phyloP scores from a whole-genome alignment of 2,113 vertebrate species.

The Lophotis ruficrista region DNA sequence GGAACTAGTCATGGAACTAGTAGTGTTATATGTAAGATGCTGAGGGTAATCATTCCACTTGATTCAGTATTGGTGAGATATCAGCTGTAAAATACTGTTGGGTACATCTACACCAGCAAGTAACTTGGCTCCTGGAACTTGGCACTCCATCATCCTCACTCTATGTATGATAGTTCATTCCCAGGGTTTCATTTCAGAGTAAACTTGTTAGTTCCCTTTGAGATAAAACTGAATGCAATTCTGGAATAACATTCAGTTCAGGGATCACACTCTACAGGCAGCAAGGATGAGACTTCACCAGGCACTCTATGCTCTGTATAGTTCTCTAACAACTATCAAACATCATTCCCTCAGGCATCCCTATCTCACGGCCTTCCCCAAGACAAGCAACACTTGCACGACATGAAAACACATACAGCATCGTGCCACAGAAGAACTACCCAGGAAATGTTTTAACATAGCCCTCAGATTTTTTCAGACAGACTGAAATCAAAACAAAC shows the following conservation, averaged over 20 bases:
- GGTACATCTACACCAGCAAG: neutral
- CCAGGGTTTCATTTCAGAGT: neutral
- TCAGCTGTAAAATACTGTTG: conserved; percentile 41
- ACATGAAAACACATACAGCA: neutral
- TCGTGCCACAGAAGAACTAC: neutral
- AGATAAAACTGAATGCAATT: neutral
- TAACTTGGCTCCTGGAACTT: neutral
- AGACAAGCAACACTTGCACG: neutral
- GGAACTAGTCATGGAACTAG: too few species aligned
- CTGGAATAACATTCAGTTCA: neutral
- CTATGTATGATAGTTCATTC: neutral
- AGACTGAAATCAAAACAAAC: neutral
- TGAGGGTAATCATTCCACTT: conserved; percentile 13
- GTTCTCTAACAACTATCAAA: neutral
- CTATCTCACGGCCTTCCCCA: neutral
- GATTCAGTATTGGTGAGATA: conserved; percentile 50
- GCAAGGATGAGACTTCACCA: neutral
- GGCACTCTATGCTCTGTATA: neutral
- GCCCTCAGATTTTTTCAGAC: neutral
- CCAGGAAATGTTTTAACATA: neutral
- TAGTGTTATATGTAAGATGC: conserved; percentile 7
- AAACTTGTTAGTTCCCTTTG: neutral
- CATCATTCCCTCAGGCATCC: too few species aligned
- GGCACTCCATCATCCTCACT: neutral
- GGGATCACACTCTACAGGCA: neutral